Evolutionary conservation across 1,140 invertebrate genomes (phyloP), one percentile per base, ranked within the genome.

Genomic region (Megalonaias nervosa): DNA sequence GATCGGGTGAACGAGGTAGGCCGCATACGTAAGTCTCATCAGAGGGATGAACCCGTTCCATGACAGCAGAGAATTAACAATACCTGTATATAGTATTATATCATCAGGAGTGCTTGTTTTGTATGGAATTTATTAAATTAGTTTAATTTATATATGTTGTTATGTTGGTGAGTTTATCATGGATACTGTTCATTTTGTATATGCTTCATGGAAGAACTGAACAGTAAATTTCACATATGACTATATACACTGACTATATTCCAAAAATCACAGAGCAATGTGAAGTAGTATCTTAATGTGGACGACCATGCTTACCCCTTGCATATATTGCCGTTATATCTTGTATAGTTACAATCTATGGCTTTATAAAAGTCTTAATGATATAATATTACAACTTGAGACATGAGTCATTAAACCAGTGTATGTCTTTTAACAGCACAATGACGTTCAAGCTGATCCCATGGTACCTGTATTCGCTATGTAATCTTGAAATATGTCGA

Each of bases 1-100:
- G 19, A 94, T 94, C 62, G 96, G 95, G 67, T 89, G 88, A 14
- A 89, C 66, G 0, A 90, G 73, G 74, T 89, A 90, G 31, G 81
- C 79, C 16, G 81, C 79, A 74, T 86, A 89, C 0, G 88, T 85
- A n/a, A 89, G 78, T 3, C 87, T 77, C 13, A 83, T 81, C 11
- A 89, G 48, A 19, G 87, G 88, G 1, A 84, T 74, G 57, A 89
- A 82, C 0, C 78, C 71, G 4, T 71, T 93, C 89, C 95, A 95
- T 1, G 95, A 96, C 23, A 98, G 91, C 26, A 97, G 90, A 1
- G 92, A 93, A 71, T 94, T 93, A 26, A 96, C 94, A 55, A 92
- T 87, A 78, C 93, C 94, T 94, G 83, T 4, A 87, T 72, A 65
- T 16, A 70, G 75, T 17, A 31, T 1, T 26, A 69, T 55, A 48